phyloP scores from a whole-genome alignment of 2,797 vertebrate species.

The Paedocypris micromegethes region DNA sequence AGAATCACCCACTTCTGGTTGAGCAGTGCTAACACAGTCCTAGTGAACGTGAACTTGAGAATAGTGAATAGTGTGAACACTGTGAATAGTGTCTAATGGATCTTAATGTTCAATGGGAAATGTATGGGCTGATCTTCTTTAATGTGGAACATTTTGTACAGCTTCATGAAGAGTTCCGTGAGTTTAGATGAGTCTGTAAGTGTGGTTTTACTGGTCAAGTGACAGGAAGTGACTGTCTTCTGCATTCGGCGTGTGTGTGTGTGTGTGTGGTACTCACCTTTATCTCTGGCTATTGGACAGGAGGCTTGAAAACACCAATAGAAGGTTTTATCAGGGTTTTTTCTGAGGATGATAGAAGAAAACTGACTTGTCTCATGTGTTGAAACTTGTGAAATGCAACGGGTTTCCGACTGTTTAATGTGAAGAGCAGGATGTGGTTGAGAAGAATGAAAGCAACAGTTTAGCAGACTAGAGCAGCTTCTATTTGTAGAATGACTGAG shows the following conservation, averaged over 20 bases:
- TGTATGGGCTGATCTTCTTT: too few species aligned
- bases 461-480: background rate
- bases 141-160: too few species aligned
- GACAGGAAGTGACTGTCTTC: constrained; percentile 60
- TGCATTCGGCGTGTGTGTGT: background rate
- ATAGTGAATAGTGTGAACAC: too few species aligned
- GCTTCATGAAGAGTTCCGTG: too few species aligned
- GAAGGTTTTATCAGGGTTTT: constrained; percentile 74
- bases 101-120: too few species aligned
- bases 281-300: constrained; percentile 70
- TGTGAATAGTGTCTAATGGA: too few species aligned
- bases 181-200: constrained; percentile 5
- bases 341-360: constrained; percentile 58
- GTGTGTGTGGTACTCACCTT: constrained; percentile 65
- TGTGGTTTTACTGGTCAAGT: constrained; percentile 60
- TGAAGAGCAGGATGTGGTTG: constrained; percentile 12
- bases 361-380: background rate
- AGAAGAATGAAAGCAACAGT: background rate
- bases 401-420: background rate
- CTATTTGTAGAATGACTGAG: background rate
- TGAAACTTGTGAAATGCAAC: too few species aligned
- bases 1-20: too few species aligned
- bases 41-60: too few species aligned
- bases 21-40: too few species aligned
- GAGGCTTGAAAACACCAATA: constrained; percentile 82